These are phyloP conservation scores for Salvelinus alpinus DNA, from an alignment of 2,113 vertebrate species.

Conservation along the genomic window DNA sequence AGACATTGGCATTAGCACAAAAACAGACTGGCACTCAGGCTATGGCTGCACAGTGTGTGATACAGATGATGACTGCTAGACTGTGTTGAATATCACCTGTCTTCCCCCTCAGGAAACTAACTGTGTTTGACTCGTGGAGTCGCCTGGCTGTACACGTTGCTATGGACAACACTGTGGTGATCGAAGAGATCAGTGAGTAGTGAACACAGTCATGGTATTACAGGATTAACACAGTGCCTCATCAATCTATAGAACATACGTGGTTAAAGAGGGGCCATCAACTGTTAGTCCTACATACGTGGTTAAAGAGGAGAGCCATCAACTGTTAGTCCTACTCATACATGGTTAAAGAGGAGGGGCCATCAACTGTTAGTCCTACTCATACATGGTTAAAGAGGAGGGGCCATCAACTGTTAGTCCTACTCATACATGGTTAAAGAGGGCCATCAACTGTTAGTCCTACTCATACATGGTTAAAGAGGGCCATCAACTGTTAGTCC, in stretches of 20 bases:
- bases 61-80: background rate
- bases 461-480: no score
- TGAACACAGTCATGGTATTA: conserved; percentile 1
- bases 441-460: background rate
- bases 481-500: background rate
- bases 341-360: no score
- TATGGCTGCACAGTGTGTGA: background rate
- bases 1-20: no score
- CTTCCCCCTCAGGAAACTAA: conserved; percentile 83
- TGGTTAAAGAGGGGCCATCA: background rate
- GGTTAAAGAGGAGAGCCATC: no score
- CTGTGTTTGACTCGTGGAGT: conserved; percentile 94
- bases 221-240: background rate
- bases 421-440: no score
- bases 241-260: background rate
- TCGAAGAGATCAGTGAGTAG: conserved; percentile 95
- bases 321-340: no score
- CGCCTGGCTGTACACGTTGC: conserved; percentile 92
- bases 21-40: no score
- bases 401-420: background rate
- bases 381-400: no score
- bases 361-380: no score
- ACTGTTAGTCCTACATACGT: background rate
- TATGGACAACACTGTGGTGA: conserved; percentile 99
- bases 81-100: background rate